Conservation (phyloP, 1,140 invertebrate genomes). For the Calosoma granatense region DNA sequence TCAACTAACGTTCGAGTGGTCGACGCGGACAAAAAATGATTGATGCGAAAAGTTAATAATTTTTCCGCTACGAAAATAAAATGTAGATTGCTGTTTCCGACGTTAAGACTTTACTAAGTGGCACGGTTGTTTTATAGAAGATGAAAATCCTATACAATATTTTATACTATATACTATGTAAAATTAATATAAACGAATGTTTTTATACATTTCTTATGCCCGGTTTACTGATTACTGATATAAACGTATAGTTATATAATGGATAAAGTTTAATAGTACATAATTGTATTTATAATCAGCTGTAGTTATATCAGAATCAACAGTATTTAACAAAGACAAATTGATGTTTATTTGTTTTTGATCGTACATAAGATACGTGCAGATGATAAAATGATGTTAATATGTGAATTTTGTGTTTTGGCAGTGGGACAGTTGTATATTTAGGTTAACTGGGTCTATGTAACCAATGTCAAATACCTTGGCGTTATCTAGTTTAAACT, state of each 20-base stretch:
- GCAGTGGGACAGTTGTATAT: too few relatives aligned
- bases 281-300: neutral
- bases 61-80: neutral
- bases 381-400: too few relatives aligned
- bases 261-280: neutral
- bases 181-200: neutral
- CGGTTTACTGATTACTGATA: neutral
- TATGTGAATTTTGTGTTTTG: too few relatives aligned
- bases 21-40: neutral
- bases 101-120: neutral
- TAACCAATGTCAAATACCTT: too few relatives aligned
- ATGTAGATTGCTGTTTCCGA: neutral
- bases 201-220: neutral
- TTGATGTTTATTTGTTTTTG: too few relatives aligned
- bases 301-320: neutral
- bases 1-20: neutral
- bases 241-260: neutral
- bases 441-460: too few relatives aligned
- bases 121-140: neutral
- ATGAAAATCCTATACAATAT: too few relatives aligned
- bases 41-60: conserved; percentile 2
- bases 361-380: too few relatives aligned
- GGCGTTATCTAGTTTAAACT: too few relatives aligned
- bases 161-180: neutral
- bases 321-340: too few relatives aligned